phyloP scores from a whole-genome alignment of 2,113 vertebrate species.

The Misgurnus anguillicaudatus region DNA sequence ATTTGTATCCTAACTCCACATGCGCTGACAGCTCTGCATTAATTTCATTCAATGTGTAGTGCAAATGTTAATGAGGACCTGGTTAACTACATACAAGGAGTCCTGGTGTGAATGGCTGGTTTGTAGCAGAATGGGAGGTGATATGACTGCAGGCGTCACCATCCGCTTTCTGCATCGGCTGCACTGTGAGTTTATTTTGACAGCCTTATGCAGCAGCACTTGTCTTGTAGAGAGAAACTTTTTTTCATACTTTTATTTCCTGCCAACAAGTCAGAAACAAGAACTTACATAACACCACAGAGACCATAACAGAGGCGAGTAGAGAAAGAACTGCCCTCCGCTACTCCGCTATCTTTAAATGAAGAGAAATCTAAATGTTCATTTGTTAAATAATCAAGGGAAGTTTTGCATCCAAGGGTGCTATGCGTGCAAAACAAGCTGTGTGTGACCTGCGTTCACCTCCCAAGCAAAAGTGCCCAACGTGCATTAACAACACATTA shows the following conservation, averaged over 20 bases:
- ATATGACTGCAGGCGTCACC: not conserved
- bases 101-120: not conserved
- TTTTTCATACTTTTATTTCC: not conserved
- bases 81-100: not conserved
- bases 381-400: constrained; percentile 25
- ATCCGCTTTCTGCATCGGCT: not conserved
- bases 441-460: constrained; percentile 27
- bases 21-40: not conserved
- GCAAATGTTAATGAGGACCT: constrained; percentile 21
- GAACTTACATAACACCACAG: constrained; percentile 1
- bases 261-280: constrained; percentile 6
- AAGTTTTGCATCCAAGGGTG: not conserved
- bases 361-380: not conserved
- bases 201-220: constrained; percentile 28
- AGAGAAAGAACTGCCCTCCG: not conserved
- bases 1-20: not conserved
- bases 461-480: not conserved
- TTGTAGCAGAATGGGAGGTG: not conserved
- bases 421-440: constrained; percentile 1
- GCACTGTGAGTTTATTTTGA: constrained; percentile 18
- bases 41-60: not conserved
- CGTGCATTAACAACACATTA: not conserved
- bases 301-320: not conserved
- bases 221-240: not conserved
- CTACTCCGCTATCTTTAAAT: not conserved